phyloP scores from a whole-genome alignment of 1,140 invertebrate genomes.

The Alviniconcha marisindica region DNA sequence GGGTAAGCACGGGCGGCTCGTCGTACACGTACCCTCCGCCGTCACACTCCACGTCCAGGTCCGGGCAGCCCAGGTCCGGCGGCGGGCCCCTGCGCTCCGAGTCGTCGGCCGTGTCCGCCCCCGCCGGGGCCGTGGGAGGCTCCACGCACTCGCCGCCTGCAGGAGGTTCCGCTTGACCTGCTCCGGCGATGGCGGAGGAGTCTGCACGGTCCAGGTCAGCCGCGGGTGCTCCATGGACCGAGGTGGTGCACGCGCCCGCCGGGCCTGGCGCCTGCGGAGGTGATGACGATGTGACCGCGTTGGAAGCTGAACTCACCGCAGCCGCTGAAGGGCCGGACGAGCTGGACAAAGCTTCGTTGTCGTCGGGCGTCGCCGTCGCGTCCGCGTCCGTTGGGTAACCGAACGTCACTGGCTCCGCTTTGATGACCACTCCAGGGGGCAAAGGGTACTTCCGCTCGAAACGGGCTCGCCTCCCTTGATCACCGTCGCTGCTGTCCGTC shows the following conservation, averaged over 20 bases:
- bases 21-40: neutral
- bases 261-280: too few species aligned
- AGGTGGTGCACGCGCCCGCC: too few species aligned
- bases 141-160: neutral
- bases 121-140: too few species aligned
- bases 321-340: too few species aligned
- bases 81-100: neutral
- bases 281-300: too few species aligned
- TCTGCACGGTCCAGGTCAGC: too few species aligned
- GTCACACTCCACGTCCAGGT: neutral
- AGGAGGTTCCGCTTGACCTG: neutral
- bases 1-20: constrained; percentile 33
- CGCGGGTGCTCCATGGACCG: too few species aligned
- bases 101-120: neutral
- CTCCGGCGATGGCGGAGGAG: too few species aligned
- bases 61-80: neutral
- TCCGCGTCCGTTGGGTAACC: constrained; percentile 8
- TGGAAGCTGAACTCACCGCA: too few species aligned
- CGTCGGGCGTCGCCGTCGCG: too few species aligned
- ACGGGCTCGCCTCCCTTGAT: constrained; percentile 10
- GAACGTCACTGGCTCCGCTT: constrained; percentile 35
- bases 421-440: constrained; percentile 45
- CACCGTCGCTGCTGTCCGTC: too few species aligned
- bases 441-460: constrained; percentile 42
- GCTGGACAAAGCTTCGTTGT: neutral